A percentile compares a stretch with the other conserved stretches of the same genome.
Conservation (phyloP, 2,797 vertebrate species). For the Melanotaenia maccullochi region DNA sequence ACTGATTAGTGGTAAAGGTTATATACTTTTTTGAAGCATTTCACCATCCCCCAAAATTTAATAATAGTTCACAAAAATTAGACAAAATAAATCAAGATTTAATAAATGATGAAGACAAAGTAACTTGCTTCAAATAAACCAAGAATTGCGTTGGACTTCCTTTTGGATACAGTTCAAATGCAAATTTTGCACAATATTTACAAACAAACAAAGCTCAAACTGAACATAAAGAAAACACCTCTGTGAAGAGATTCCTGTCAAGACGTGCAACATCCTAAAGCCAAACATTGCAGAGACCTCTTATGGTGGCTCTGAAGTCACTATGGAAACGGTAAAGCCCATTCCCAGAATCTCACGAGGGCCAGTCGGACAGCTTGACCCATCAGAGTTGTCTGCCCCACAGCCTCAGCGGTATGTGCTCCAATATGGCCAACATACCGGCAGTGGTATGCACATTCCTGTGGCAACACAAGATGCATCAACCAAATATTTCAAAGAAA, state of each 20-base stretch:
- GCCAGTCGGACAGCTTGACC: conserved; percentile 72
- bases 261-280: conserved; percentile 68
- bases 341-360: conserved; percentile 69
- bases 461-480: conserved; percentile 56
- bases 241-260: conserved; percentile 49
- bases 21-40: background rate
- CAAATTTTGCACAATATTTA: conserved; percentile 14
- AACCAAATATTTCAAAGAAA: conserved; percentile 45
- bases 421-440: conserved; percentile 66
- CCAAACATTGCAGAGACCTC: conserved; percentile 80
- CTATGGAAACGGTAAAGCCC: conserved; percentile 74
- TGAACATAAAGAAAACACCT: conserved; percentile 44
- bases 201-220: conserved; percentile 19
- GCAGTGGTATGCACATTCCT: conserved; percentile 68
- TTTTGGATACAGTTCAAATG: background rate
- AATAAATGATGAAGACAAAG: background rate
- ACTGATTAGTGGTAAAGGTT: background rate
- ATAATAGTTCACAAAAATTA: background rate
- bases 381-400: conserved; percentile 58
- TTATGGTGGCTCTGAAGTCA: conserved; percentile 77
- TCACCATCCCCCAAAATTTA: background rate
- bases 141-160: background rate
- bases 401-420: conserved; percentile 66
- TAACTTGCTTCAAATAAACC: background rate
- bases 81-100: background rate